Evolutionary conservation across 2,113 vertebrate genomes (phyloP), one percentile per base, ranked within the genome.

Genomic region (Tricholaema leucomelas): DNA sequence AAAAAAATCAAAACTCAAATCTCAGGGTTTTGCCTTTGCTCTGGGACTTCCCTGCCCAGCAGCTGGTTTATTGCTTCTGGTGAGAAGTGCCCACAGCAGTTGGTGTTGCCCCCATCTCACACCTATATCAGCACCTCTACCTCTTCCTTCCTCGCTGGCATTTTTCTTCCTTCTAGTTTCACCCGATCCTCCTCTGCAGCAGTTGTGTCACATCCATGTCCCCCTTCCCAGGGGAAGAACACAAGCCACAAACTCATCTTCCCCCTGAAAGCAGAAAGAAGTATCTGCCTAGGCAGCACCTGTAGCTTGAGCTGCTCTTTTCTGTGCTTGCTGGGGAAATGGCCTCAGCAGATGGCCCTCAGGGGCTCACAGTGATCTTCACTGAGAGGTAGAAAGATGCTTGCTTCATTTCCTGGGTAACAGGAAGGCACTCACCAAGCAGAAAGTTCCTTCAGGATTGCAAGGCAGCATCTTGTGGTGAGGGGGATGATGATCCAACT

Each of bases 71-170:
- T 33, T 81, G 42, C 30, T 46, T 42, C 23, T 61, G 14, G 25
- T 2, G 1, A 71, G 48, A 88, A 23, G 4, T 71, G 64, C 36
- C 24, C 33, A 18, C 33, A 30, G 40, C 64, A 63, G 38, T 6
- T 0, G 2, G 46, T 3, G 1, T 7, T 72, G 31, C n/a, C 10
- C 48, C 5, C 10, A 23, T 17, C 24, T 63, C 67, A 46, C 24
- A 74, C 9, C 42, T 63, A 15, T 9, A 33, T 18, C 15, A 24
- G 24, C 36, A 80, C 8, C n/a, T 55, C 70, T 60, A 44, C 42
- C 42, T 44, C 42, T 44, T 89, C 38, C 70, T 55, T 33, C 58
- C 10, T 36, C 18, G 15, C 15, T 0, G 1, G 12, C 42, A 21
- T 28, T 71, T 55, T 25, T 8, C 4, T 12, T 59, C 48, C 42